phyloP scores from a whole-genome alignment of 1,140 invertebrate species.

The Drosophila sulfurigaster region DNA sequence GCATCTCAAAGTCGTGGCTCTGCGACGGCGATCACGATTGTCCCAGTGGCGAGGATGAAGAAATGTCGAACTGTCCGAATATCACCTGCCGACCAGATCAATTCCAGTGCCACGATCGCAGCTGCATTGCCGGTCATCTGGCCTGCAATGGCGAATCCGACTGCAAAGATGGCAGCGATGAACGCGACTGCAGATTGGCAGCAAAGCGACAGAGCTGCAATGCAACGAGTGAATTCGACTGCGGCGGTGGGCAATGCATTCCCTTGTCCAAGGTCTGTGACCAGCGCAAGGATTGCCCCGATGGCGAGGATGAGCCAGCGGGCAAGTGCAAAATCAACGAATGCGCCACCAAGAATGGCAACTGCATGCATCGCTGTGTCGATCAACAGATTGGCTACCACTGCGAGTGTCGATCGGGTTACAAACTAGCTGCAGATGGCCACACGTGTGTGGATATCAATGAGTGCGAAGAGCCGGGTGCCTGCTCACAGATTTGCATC shows the following conservation, averaged over 20 bases:
- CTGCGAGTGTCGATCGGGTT: constrained; percentile 92
- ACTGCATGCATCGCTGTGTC: constrained; percentile 93
- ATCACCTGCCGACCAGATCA: constrained; percentile 92
- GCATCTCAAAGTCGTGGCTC: constrained; percentile 92
- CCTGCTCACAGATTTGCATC: constrained; percentile 96
- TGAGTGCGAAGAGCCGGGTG: constrained; percentile 94
- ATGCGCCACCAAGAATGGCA: constrained; percentile 92
- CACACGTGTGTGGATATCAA: constrained; percentile 95
- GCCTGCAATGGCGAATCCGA: constrained; percentile 93
- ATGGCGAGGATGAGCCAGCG: constrained; percentile 92
- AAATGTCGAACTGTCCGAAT: constrained; percentile 88
- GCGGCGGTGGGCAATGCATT: constrained; percentile 92
- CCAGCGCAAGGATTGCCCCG: constrained; percentile 92
- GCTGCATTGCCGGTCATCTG: constrained; percentile 93
- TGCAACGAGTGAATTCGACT: constrained; percentile 91
- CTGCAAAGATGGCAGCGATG: constrained; percentile 93
- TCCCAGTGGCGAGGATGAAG: constrained; percentile 92
- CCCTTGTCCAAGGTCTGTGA: constrained; percentile 91
- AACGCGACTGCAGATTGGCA: constrained; percentile 88
- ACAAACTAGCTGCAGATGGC: constrained; percentile 89
- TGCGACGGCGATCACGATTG: constrained; percentile 95
- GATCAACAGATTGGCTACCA: constrained; percentile 91
- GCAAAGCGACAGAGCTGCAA: constrained; percentile 86
- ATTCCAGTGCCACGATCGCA: constrained; percentile 92
- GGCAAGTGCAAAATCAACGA: constrained; percentile 91